Evolutionary conservation across 2,797 vertebrate species (phyloP).

Genomic region (Craterocephalus amniculus): DNA sequence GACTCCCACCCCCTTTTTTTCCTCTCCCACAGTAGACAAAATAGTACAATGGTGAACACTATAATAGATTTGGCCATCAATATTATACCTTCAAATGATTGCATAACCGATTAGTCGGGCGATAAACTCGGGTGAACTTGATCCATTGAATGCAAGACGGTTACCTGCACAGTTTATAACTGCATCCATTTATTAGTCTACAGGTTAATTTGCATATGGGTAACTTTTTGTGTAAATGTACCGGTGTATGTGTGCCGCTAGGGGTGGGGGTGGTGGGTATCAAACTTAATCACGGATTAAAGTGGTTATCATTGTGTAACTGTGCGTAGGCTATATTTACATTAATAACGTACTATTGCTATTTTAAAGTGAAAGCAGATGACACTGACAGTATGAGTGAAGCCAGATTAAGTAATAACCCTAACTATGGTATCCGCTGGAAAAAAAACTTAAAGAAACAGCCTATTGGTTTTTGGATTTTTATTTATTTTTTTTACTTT

Average conservation of each 20-base stretch:
- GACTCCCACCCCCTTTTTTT: not conserved
- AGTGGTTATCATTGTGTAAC: not conserved
- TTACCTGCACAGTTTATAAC: not conserved
- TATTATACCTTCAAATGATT: too few species aligned
- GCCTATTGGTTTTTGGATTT: not conserved
- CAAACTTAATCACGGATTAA: not conserved
- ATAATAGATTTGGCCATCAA: too few species aligned
- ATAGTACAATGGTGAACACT: not conserved
- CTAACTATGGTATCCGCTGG: constrained; percentile 14
- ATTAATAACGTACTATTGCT: not conserved
- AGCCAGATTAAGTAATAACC: constrained; percentile 25
- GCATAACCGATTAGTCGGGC: too few species aligned
- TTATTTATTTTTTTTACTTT: constrained; percentile 23
- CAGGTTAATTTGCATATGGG: not conserved
- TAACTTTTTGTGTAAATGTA: not conserved
- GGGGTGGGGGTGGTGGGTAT: not conserved
- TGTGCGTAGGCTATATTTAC: not conserved
- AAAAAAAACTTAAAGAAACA: constrained; percentile 19
- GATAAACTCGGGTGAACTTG: too few species aligned
- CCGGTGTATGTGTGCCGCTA: not conserved
- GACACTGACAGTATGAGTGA: not conserved
- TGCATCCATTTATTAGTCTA: not conserved
- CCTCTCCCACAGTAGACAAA: not conserved
- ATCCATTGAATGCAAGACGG: too few species aligned
- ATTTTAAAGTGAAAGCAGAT: constrained; percentile 14